Evolutionary conservation across 2,888 invertebrate species (phyloP), one percentile per base, ranked within the genome.

Genomic region (Diarsia brunnea): DNA sequence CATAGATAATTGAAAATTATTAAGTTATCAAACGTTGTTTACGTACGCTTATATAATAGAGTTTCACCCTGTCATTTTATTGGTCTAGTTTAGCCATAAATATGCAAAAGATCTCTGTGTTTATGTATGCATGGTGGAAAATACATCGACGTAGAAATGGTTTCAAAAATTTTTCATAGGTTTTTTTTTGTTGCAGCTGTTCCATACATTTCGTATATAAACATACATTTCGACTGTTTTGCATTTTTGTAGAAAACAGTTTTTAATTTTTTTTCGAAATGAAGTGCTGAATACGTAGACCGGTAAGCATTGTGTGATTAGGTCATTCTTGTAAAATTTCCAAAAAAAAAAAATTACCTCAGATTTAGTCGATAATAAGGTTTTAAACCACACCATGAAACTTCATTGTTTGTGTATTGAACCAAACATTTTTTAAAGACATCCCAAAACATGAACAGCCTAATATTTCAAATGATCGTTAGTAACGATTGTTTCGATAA

Each of bases 381-480:
- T n/a, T 19, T 8, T n/a, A n/a, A 14, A 31, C 5, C 8, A 2
- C 3, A 4, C 11, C 8, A 14, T 4, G 12, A 51, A 7, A 31
- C 2, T 2, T 38, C 7, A 4, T n/a, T 24, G 43, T 79, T 69
- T 19, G 2, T 64, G 68, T 43, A n/a, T 49, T 27, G 19, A 70
- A 67, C n/a, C 4, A 3, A 68, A 60, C 47, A 43, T 63, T 47
- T 78, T 80, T 73, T n/a, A 60, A 64, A 8, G 58, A n/a, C 55
- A 68, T 0, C 38, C 45, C 67, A 38, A 61, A 78, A 75, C 21
- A 78, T 82, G 81, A 81, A 81, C 81, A 80, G 64, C 43, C 69
- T 79, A 84, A 82, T 87, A 84, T 82, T 90, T 88, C 88, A 91
- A 91, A 93, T 92, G 91, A 93, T 91, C 88, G 90, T 91, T 89